Evolutionary conservation across 2,113 vertebrate genomes (phyloP).

Genomic region (Phylloscopus trochilus): DNA sequence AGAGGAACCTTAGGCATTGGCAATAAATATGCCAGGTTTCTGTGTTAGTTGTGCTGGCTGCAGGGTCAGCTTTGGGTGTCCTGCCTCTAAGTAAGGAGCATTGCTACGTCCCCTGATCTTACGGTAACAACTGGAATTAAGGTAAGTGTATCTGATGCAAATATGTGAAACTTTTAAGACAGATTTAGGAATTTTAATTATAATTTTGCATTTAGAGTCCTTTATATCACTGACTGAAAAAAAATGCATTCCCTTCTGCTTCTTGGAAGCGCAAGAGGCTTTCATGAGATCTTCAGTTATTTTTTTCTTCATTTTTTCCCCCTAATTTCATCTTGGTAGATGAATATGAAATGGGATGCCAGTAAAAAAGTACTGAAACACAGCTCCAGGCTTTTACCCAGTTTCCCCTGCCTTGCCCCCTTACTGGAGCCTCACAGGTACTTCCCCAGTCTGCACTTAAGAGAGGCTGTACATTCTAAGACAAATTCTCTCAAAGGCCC

Average conservation of each 20-base stretch:
- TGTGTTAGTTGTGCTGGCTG: background rate
- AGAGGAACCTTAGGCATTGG: background rate
- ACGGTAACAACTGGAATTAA: background rate
- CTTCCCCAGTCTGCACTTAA: background rate
- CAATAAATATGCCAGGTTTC: background rate
- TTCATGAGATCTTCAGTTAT: background rate
- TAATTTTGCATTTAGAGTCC: background rate
- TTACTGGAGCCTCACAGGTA: background rate
- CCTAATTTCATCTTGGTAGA: background rate
- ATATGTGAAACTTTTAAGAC: background rate
- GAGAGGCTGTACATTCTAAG: background rate
- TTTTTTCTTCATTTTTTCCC: background rate
- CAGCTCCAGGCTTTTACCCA: background rate
- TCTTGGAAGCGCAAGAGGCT: background rate
- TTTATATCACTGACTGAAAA: background rate
- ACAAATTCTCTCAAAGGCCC: background rate
- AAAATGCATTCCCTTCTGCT: background rate
- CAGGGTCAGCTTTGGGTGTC: background rate
- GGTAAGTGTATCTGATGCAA: background rate
- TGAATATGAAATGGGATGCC: background rate
- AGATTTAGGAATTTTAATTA: background rate
- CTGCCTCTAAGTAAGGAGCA: background rate
- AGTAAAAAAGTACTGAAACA: background rate
- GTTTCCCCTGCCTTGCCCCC: background rate
- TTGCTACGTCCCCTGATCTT: background rate